Base-by-base conservation (phyloP, 2,888 invertebrate species). In the Trichogramma dendrolimi region DNA sequence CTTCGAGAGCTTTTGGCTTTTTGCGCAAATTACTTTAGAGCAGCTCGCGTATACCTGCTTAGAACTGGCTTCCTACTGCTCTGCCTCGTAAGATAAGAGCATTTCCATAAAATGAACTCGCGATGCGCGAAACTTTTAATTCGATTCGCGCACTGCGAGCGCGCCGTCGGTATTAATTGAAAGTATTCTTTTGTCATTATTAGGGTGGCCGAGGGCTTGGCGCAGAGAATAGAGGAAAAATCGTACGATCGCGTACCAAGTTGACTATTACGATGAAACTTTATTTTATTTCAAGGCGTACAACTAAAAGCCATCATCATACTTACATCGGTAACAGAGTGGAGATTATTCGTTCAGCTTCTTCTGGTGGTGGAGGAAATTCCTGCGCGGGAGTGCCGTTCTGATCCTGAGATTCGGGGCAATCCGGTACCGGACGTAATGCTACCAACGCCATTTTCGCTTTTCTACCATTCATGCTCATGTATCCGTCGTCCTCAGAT, bases 401-500 rank as follows among this genome's bases (percentile, higher is more conserved):
- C 61, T 70, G 68, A 72, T 81, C 82, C 72, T 80, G 82, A 63
- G 81, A 81, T 70, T 80, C 80, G 63, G 81, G 81, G 79, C 77
- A 73, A 85, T 87, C 81, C 83, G 87, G 82, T 85, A 88, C 78
- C 85, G 79, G 79, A 72, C 79, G 77, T 65, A 79, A 63, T 66
- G 77, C 78, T 71, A 78, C 85, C 79, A 89, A 81, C 76, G 87
- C 86, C 81, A 88, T 88, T 80, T 88, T 88, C 71, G 88, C 86
- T 80, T 88, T 88, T 79, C 91, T 86, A 71, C 92, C 92, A 86
- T 92, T 92, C 86, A 92, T 90, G 82, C 92, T 92, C 91, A 92
- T 92, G 82, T 92, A 92, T 80, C 92, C 92, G 85, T 92, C 92
- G 85, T 92, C 92, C 80, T 92, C 92, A 61, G 91, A 91, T 78